phyloP scores from a whole-genome alignment of 2,797 vertebrate genomes.

The Masticophis lateralis region DNA sequence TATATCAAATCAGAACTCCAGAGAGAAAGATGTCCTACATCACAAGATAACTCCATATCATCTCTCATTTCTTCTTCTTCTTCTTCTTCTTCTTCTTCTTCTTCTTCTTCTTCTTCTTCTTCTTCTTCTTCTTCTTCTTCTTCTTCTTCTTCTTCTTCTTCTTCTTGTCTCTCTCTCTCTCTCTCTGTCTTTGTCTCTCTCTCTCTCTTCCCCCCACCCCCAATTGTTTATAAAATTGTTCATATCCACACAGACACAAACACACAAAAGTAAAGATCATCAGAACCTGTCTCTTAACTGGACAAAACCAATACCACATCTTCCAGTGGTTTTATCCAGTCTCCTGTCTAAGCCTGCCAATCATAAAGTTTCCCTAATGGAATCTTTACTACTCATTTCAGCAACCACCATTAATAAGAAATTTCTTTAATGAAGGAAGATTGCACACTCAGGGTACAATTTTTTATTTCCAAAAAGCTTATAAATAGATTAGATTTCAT shows the following conservation, averaged over 20 bases:
- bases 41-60: background rate
- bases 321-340: background rate
- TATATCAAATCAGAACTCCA: background rate
- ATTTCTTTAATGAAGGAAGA: background rate
- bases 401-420: background rate
- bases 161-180: too few relatives aligned
- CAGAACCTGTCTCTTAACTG: background rate
- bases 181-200: too few relatives aligned
- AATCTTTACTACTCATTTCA: background rate
- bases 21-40: background rate
- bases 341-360: background rate
- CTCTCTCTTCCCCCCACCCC: rapidly evolving
- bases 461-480: background rate
- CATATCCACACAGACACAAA: background rate
- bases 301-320: background rate
- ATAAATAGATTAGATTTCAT: background rate
- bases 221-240: background rate
- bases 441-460: background rate
- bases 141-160: too few relatives aligned
- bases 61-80: background rate
- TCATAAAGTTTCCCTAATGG: background rate
- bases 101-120: rapidly evolving
- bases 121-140: too few relatives aligned
- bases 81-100: too few relatives aligned
- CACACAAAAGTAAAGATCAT: background rate